Conservation (phyloP, 2,888 invertebrate species). For the Crematogaster levior region DNA sequence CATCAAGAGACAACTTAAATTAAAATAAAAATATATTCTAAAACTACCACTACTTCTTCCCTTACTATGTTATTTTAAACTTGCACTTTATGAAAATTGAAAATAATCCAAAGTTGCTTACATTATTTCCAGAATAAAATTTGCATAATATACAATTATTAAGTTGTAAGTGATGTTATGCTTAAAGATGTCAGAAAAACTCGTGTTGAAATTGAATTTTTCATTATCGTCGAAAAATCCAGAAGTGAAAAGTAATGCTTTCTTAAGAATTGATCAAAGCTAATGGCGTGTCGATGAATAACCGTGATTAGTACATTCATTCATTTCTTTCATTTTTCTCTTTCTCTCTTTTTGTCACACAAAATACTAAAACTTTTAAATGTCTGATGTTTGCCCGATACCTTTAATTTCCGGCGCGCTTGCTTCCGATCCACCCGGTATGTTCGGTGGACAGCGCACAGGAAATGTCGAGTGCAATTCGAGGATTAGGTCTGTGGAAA, state of each 20-base stretch:
- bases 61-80: no score
- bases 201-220: background rate
- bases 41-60: no score
- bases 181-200: background rate
- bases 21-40: no score
- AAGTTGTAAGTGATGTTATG: no score
- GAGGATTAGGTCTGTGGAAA: conserved; percentile 59
- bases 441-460: conserved; percentile 50
- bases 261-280: background rate
- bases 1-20: no score
- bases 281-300: background rate
- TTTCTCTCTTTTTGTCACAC: background rate
- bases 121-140: no score
- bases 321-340: background rate
- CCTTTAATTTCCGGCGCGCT: conserved; percentile 11
- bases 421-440: conserved; percentile 53
- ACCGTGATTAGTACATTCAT: background rate
- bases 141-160: no score
- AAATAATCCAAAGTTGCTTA: no score
- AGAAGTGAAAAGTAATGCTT: background rate
- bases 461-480: conserved; percentile 76
- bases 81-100: no score
- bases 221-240: background rate
- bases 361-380: conserved; percentile 22
- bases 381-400: background rate